Percentiles rank a stretch among this genome's conserved stretches.
Conservation (phyloP, 2,113 vertebrate species). For the Enhydra lutris region DNA sequence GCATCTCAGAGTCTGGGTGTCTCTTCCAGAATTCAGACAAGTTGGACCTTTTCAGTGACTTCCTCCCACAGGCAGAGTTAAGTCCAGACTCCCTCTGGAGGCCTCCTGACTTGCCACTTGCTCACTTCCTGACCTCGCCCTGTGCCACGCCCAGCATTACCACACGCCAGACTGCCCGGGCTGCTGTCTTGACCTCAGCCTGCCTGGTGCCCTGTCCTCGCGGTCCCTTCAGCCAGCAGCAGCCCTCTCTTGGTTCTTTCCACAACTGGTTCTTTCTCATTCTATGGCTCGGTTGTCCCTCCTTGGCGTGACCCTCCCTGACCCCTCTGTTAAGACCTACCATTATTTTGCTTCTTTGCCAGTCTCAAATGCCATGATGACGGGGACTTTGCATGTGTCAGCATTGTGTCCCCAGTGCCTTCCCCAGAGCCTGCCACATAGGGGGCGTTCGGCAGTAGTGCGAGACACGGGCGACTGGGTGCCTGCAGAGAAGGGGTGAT, state of each 20-base stretch:
- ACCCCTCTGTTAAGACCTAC: neutral
- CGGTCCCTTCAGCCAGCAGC: neutral
- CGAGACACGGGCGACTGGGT: neutral
- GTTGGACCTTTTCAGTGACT: neutral
- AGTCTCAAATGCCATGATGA: neutral
- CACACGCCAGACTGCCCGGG: rapidly evolving
- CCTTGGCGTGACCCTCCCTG: rapidly evolving
- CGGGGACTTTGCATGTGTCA: neutral
- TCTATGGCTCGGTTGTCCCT: neutral
- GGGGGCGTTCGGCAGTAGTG: neutral
- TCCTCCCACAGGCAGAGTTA: neutral
- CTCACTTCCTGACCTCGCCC: too few relatives aligned
- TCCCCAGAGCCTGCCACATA: neutral
- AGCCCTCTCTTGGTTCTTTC: neutral
- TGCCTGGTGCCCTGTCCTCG: rapidly evolving
- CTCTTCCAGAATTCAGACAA: neutral
- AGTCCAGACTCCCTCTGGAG: neutral
- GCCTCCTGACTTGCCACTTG: rapidly evolving
- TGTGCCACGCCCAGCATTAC: neutral
- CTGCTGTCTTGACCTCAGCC: neutral
- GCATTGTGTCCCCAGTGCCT: neutral
- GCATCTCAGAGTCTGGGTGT: neutral
- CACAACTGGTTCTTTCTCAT: neutral
- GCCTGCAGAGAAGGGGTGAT: neutral
- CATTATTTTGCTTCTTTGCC: neutral